Conservation (phyloP, 2,888 invertebrate species). For the Acleris emargana region DNA sequence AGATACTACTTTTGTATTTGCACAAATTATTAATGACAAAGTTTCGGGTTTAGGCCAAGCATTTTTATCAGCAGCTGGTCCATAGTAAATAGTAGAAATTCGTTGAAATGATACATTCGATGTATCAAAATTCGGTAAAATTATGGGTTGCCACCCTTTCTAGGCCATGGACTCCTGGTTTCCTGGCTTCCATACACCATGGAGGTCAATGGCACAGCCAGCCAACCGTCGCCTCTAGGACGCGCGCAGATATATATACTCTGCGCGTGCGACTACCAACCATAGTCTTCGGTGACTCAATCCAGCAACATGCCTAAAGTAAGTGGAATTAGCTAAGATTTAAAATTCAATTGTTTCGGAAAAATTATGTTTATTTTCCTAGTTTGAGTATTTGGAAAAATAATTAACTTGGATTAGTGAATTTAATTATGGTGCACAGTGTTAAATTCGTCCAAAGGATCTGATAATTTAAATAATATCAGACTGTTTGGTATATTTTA, state of each 20-base stretch:
- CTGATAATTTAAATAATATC: no score
- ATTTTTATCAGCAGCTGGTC: no score
- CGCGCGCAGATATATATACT: slow-evolving; percentile 62
- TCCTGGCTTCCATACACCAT: slow-evolving; percentile 40
- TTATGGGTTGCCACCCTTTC: background rate
- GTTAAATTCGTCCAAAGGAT: no score
- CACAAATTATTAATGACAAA: no score
- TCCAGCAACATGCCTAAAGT: slow-evolving; percentile 41
- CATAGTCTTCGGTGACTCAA: slow-evolving; percentile 29
- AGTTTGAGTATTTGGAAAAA: background rate
- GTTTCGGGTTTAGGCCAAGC: no score
- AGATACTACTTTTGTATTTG: no score
- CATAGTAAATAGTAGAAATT: no score
- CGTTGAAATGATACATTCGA: no score
- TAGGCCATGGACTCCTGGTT: slow-evolving; percentile 9
- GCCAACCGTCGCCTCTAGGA: slow-evolving; percentile 71
- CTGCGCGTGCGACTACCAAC: slow-evolving; percentile 40
- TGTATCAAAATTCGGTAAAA: no score
- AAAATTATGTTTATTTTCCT: background rate
- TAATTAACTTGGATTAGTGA: no score
- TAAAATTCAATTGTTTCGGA: background rate
- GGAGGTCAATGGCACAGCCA: slow-evolving; percentile 65
- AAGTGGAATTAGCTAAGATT: slow-evolving; percentile 32
- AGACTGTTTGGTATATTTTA: no score
- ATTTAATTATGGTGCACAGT: no score